Base-by-base conservation (phyloP, 2,113 vertebrate genomes). In the Pterocles gutturalis region DNA sequence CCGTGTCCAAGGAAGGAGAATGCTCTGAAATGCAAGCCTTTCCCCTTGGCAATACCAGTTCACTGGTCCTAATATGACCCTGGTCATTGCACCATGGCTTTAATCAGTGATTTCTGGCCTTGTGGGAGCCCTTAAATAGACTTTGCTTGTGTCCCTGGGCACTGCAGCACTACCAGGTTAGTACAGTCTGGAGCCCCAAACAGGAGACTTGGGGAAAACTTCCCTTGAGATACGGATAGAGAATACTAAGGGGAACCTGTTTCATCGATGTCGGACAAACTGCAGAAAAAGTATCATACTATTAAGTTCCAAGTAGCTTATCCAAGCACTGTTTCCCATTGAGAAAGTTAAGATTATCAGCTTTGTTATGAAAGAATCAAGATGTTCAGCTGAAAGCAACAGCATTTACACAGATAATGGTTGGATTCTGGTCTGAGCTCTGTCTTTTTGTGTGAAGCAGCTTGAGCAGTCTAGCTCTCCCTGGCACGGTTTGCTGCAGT, bases 1-100 rank as follows among this genome's bases (percentile, higher is more conserved):
- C 89, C 34, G 2, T 41, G 61, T 46, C 83, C 77, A 60, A 82
- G 89, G 91, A 93, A 95, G 80, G 84, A 75, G 61, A 94, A 91
- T 53, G 75, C 46, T 94, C 87, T 87, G 91, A 60, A 91, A 34
- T 34, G 43, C 64, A 64, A 92, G 20, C 72, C 38, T 83, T 92
- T 94, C 65, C 81, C 69, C 61, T 71, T 84, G 73, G 69, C 65
- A 78, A 5, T 28, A 66, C 55, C 28, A 43, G 9, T 43, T 78
- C 34, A 78, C 54, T 67, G 70, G 13, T 83, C 90, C 86, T 89
- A 81, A 60, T 51, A 66, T 34, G 64, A 64, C 65, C 7, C 29
- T 89, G 60, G 36, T 79, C 38, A 6, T 41, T 62, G 58, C 36
- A 64, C 58, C 8, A 0, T 66, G 83, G 31, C 64, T 81, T 83